Percentiles rank a stretch among this genome's conserved stretches.
phyloP scores from a whole-genome alignment of 2,888 invertebrate genomes.

The Geotrupes spiniger region DNA sequence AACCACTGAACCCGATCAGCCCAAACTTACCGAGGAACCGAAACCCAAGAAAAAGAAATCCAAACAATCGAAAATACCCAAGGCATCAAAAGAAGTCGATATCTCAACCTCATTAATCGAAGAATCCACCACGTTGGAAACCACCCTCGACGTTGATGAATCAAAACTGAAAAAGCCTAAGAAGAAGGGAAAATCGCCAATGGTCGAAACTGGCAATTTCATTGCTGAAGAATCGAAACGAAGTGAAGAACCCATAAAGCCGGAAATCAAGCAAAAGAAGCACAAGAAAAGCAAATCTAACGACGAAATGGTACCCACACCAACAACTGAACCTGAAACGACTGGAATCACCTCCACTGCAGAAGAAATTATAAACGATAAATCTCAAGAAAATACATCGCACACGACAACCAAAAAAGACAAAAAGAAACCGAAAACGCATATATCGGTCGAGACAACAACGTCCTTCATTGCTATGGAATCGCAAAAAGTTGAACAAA shows the following conservation, averaged over 20 bases:
- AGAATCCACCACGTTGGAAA: too few relatives aligned
- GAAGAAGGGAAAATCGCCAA: background rate
- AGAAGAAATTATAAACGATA: background rate
- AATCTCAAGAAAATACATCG: background rate
- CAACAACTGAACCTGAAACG: background rate
- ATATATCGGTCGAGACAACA: too few relatives aligned
- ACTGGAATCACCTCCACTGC: background rate
- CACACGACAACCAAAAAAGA: background rate
- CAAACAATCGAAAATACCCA: background rate
- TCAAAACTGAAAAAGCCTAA: background rate
- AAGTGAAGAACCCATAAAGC: background rate
- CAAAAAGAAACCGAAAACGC: background rate
- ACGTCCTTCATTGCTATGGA: too few relatives aligned
- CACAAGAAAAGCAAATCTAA: background rate
- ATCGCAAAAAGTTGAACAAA: background rate
- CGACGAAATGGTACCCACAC: background rate
- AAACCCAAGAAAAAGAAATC: background rate
- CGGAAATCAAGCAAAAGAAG: background rate
- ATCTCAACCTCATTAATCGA: too few relatives aligned
- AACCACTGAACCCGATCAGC: too few relatives aligned
- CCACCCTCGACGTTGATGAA: too few relatives aligned
- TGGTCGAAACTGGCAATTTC: background rate
- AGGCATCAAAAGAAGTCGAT: background rate
- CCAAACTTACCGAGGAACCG: conserved; percentile 5
- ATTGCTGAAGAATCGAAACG: background rate